phyloP scores from a whole-genome alignment of 1,140 invertebrate species.

The Bombus superbus region DNA sequence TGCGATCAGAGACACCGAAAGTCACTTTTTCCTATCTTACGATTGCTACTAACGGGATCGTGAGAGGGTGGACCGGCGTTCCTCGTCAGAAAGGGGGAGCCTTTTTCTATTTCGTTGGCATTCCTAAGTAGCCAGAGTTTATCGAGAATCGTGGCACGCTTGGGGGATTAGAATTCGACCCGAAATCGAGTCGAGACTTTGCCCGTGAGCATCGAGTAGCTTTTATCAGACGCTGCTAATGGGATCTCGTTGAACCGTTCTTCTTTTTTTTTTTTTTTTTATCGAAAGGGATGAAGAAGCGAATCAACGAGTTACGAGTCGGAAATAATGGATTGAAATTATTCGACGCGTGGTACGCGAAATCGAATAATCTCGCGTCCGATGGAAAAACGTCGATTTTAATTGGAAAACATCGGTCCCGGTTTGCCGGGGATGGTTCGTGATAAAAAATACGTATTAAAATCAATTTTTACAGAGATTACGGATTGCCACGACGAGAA shows the following conservation, averaged over 20 bases:
- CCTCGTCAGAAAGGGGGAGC: not conserved
- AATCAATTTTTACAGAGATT: not conserved
- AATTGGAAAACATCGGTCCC: not conserved
- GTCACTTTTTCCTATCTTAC: conserved; percentile 47
- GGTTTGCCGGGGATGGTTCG: not conserved
- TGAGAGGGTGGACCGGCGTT: not conserved
- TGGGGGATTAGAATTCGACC: conserved; percentile 6
- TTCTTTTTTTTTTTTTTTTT: not conserved
- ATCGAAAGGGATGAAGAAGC: not conserved
- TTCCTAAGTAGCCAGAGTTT: conserved; percentile 10
- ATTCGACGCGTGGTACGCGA: not conserved
- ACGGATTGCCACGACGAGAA: not conserved
- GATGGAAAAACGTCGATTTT: not conserved
- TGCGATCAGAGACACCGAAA: conserved; percentile 63
- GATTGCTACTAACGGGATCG: conserved; percentile 44
- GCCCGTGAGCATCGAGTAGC: not conserved
- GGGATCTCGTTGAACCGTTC: not conserved
- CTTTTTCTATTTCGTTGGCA: conserved; percentile 46
- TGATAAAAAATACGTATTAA: not conserved
- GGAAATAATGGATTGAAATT: conserved; percentile 21
- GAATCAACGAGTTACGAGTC: not conserved
- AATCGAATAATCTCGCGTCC: not conserved
- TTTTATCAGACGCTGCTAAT: conserved; percentile 15
- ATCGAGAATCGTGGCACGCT: not conserved
- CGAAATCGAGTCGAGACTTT: not conserved